Base-by-base conservation (phyloP, 1,140 invertebrate species). In the Drosophila equinoxialis region DNA sequence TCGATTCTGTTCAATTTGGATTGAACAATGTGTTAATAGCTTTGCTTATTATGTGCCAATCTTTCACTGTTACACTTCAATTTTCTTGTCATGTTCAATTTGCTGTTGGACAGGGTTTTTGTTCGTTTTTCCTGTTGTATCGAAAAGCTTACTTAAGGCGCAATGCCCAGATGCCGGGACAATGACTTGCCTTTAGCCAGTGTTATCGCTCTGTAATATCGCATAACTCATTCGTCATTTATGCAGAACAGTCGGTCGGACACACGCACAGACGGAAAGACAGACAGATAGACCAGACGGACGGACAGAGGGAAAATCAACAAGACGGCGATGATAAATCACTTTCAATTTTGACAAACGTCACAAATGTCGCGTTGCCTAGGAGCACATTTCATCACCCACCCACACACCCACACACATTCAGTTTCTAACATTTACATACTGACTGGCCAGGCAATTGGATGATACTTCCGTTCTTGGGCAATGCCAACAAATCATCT, bases 321-420 rank as follows among this genome's bases (percentile, higher is more conserved):
- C 65, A 48, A 71, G 62, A 55, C 41, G 54, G 39, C 45, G 30
- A 79, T 82, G 82, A 86, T 86, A 86, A 86, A 86, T 86, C 83
- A 86, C 71, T 82, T 86, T 86, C 79, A 87, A 87, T 86, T 86
- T 82, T 87, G 83, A 87, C 82, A 87, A 87, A 86, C 83, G 79
- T 86, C 79, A 77, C 82, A 86, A 86, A 79, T 87, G 79, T 79
- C 76, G 67, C 75, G 62, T 75, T 75, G 71, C 42, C 48, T 41
- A 51, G 67, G 39, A 26, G 71, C 65, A 75, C 78, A 86, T 85
- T 86, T 85, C 82, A 75, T 78, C 82, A 74, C 70, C 41, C 65
- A 66, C 70, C 66, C 60, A 57, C 61, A 11, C 14, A 48, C 33
- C 45, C 58, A 17, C 14, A 41, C 39, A 35, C 65, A 58, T 30